Conservation (phyloP, 2,888 invertebrate species). For the Cheilosia vulpina region DNA sequence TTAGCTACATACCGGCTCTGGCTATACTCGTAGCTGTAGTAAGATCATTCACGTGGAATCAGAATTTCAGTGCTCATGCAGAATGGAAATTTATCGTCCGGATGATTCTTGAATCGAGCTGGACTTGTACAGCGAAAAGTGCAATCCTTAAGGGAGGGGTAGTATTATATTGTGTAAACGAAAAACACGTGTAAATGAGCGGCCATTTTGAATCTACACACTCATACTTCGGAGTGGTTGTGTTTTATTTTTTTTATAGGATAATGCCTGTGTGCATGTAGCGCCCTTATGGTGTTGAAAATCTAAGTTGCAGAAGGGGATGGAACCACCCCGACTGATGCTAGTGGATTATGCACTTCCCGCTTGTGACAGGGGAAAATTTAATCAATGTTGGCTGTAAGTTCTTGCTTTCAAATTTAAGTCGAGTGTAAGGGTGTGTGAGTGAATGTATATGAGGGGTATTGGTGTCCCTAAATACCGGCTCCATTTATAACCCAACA, state of each 20-base stretch:
- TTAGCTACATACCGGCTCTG: slow-evolving; percentile 21
- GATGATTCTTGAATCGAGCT: slow-evolving; percentile 47
- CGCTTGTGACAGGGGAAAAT: slow-evolving; percentile 70
- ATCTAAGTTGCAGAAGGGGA: slow-evolving; percentile 32
- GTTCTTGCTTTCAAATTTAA: slow-evolving; percentile 16
- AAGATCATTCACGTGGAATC: slow-evolving; percentile 43
- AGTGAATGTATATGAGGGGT: slow-evolving; percentile 9
- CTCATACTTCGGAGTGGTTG: slow-evolving; percentile 35
- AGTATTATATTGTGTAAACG: slow-evolving; percentile 33
- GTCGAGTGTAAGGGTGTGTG: neutral
- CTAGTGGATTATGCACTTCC: slow-evolving; percentile 72
- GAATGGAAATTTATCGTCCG: slow-evolving; percentile 57
- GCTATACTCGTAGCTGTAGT: neutral
- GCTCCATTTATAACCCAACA: slow-evolving; percentile 23
- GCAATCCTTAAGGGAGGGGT: slow-evolving; percentile 37
- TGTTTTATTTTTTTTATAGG: neutral
- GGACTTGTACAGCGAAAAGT: slow-evolving; percentile 37
- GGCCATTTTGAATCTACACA: slow-evolving; percentile 70
- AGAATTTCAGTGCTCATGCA: slow-evolving; percentile 37
- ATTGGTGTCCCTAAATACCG: neutral
- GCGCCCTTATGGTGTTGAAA: slow-evolving; percentile 31
- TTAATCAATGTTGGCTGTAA: slow-evolving; percentile 64
- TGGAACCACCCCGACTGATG: slow-evolving; percentile 51
- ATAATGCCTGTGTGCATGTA: no score
- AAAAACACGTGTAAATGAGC: slow-evolving; percentile 70